A percentile compares a stretch with the other conserved stretches of the same genome.
These are phyloP conservation scores for Rhinopithecus roxellana DNA, from an alignment of 2,113 vertebrate species.

Conservation along the genomic window DNA sequence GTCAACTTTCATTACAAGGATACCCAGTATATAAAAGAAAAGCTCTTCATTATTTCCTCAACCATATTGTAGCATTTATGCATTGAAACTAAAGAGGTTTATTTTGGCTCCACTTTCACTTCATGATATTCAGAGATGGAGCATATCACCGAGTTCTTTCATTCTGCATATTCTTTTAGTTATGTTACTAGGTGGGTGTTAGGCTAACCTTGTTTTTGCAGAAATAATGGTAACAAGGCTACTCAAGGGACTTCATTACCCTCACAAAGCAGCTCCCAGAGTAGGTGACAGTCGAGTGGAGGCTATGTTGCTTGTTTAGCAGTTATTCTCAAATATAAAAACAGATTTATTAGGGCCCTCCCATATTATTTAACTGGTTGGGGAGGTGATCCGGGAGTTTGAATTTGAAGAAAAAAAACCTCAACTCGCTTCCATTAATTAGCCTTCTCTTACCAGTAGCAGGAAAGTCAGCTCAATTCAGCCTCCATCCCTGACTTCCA, in stretches of 20 bases:
- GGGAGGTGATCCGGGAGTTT: background rate
- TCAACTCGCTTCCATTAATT: too few relatives aligned
- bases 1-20: constrained; percentile 24
- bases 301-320: background rate
- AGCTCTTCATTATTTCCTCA: background rate
- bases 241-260: background rate
- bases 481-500: too few relatives aligned
- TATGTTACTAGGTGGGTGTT: background rate
- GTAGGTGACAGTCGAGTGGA: background rate
- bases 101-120: background rate
- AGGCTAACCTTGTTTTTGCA: background rate
- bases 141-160: background rate
- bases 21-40: background rate
- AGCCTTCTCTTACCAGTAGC: too few relatives aligned
- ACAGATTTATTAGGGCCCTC: rapidly evolving
- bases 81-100: constrained; percentile 28
- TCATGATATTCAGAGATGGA: background rate
- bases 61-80: background rate
- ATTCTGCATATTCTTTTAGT: background rate
- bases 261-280: background rate
- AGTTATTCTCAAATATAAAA: background rate
- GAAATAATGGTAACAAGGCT: background rate
- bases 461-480: too few relatives aligned
- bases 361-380: background rate
- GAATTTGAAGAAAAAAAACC: background rate